phyloP scores from a whole-genome alignment of 2,888 invertebrate genomes.

The Chaitophorus viminalis region DNA sequence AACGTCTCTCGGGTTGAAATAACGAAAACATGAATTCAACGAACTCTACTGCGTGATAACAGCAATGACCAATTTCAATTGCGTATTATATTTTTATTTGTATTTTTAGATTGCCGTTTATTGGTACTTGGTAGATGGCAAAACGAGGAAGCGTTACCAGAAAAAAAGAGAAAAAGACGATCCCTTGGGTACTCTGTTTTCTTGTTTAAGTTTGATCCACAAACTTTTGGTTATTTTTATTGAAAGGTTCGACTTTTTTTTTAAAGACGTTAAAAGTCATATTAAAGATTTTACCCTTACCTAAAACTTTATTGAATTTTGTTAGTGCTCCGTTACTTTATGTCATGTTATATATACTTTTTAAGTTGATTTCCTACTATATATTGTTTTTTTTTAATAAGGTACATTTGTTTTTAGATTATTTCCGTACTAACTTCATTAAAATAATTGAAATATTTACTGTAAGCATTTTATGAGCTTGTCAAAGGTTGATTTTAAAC shows the following conservation, averaged over 20 bases:
- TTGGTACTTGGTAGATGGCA: too few relatives aligned
- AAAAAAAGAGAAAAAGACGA: constrained; percentile 6
- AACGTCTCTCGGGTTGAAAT: not conserved
- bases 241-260: constrained; percentile 51
- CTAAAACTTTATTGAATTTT: constrained; percentile 54
- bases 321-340: constrained; percentile 32
- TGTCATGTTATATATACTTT: constrained; percentile 44
- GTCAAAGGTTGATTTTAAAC: not conserved
- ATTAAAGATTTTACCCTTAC: constrained; percentile 52
- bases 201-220: constrained; percentile 43
- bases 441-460: constrained; percentile 26
- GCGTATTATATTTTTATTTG: not conserved
- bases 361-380: constrained; percentile 34
- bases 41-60: not conserved
- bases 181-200: constrained; percentile 38
- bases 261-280: constrained; percentile 53
- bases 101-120: constrained; percentile 28
- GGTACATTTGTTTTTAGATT: constrained; percentile 18
- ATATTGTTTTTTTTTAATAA: constrained; percentile 34
- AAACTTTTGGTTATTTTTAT: constrained; percentile 55
- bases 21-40: not conserved
- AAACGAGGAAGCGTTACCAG: constrained; percentile 14
- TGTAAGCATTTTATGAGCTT: not conserved
- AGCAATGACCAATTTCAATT: not conserved
- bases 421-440: constrained; percentile 23